phyloP scores from a whole-genome alignment of 30 jellyfish, hydroid and myxozoan genomes.

The Cassiopea andromeda region DNA sequence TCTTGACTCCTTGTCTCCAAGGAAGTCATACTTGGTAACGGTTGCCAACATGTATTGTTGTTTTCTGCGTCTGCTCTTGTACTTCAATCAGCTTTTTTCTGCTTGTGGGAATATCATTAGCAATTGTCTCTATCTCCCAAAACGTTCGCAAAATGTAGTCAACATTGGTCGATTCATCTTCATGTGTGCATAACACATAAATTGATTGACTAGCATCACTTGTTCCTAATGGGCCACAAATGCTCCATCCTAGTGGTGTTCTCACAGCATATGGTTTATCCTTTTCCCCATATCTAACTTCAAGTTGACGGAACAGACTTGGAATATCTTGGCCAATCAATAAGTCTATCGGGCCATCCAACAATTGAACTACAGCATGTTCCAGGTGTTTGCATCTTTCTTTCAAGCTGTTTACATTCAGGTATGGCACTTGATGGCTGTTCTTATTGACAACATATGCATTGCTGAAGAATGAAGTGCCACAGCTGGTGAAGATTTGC shows the following conservation, averaged over 20 bases:
- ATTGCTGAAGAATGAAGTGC: not conserved
- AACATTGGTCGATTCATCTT: slow-evolving; percentile 13
- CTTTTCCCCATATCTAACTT: slow-evolving; percentile 11
- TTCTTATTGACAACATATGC: slow-evolving; percentile 13
- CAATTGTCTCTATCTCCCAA: slow-evolving; percentile 50
- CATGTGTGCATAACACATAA: slow-evolving; percentile 3
- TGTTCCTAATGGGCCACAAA: slow-evolving; percentile 32
- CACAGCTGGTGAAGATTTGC: slow-evolving; percentile 36
- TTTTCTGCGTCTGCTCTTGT: not conserved
- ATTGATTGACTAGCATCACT: slow-evolving; percentile 4
- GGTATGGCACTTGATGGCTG: slow-evolving; percentile 16
- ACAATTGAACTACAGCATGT: slow-evolving; percentile 1
- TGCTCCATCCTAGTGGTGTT: slow-evolving; percentile 34
- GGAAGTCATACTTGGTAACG: slow-evolving; percentile 5
- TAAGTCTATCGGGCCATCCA: slow-evolving; percentile 27
- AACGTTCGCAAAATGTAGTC: slow-evolving; percentile 21
- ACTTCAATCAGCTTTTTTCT: slow-evolving; percentile 24
- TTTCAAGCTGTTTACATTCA: slow-evolving; percentile 13
- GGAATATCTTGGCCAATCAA: slow-evolving; percentile 41
- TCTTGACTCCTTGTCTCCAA: not conserved
- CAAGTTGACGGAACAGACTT: slow-evolving; percentile 42
- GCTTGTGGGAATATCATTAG: slow-evolving; percentile 14
- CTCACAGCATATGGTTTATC: slow-evolving; percentile 41
- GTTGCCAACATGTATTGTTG: not conserved
- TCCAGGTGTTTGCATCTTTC: slow-evolving; percentile 22